phyloP scores from a whole-genome alignment of 92 coral and sea anemone species.

The Zoanthus gigantus region DNA sequence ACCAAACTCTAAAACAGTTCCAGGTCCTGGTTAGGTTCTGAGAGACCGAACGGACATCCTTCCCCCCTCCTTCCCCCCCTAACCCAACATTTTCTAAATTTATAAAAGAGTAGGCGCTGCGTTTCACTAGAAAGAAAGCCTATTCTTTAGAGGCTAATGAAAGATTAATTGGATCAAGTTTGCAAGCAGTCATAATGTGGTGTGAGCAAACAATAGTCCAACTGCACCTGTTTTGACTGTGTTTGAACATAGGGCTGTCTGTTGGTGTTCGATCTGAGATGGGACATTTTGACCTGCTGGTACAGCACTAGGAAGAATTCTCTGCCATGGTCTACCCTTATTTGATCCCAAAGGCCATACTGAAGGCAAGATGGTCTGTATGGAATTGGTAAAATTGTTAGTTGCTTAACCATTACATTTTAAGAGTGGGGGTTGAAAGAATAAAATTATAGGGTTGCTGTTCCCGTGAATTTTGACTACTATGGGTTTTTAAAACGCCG shows the following conservation, averaged over 20 bases:
- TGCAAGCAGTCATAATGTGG: neutral
- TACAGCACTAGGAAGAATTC: neutral
- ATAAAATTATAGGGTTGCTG: neutral
- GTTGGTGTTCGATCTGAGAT: slow-evolving; percentile 2
- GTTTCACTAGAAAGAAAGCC: neutral
- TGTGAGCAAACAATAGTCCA: neutral
- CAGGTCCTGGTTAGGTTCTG: neutral
- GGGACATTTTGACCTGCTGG: neutral
- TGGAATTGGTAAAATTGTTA: neutral
- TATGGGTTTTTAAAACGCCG: neutral
- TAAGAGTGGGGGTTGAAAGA: too few relatives aligned
- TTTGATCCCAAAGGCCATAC: slow-evolving; percentile 1
- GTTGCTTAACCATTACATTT: neutral
- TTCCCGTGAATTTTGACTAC: neutral
- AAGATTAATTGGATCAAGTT: neutral
- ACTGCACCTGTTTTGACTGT: neutral
- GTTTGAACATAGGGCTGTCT: neutral
- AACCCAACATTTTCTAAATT: neutral
- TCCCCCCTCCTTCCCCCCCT: neutral
- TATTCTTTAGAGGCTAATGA: neutral
- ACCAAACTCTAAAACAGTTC: neutral
- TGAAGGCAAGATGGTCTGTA: neutral
- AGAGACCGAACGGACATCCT: neutral
- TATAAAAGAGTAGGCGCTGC: neutral
- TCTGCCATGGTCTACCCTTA: neutral